Evolutionary conservation across 2,113 vertebrate species (phyloP).

Genomic region (Circaetus gallicus): DNA sequence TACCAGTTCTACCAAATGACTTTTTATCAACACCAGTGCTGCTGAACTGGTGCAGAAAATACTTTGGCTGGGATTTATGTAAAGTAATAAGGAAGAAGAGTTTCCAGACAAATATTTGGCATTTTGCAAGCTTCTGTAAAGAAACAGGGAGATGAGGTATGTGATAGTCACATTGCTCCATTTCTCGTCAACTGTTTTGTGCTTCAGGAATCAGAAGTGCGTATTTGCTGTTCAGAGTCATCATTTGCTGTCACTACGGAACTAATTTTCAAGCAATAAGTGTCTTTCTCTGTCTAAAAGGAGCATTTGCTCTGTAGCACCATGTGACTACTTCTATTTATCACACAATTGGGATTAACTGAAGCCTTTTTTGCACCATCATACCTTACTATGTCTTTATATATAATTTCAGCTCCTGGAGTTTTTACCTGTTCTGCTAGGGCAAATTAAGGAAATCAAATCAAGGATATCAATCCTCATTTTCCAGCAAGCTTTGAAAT

Average conservation of each 20-base stretch:
- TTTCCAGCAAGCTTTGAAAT: neutral
- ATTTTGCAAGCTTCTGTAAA: neutral
- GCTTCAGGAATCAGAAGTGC: neutral
- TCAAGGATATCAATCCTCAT: neutral
- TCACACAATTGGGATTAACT: neutral
- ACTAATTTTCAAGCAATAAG: neutral
- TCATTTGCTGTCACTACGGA: neutral
- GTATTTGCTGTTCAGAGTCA: neutral
- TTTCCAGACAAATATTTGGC: neutral
- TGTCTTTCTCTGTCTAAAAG: neutral
- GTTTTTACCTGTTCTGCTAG: neutral
- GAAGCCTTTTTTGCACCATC: neutral
- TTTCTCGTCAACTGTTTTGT: neutral
- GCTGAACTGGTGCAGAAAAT: neutral
- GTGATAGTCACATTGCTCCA: neutral
- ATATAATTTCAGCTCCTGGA: neutral
- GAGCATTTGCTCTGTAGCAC: neutral
- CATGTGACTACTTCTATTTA: neutral
- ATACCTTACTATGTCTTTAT: neutral
- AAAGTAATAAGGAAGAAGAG: neutral
- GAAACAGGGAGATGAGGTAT: neutral
- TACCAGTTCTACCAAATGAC: neutral
- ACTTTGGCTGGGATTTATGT: neutral
- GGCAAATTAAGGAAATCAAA: neutral
- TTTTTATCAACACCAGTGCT: neutral